Evolutionary conservation across 92 coral and sea anemone species (phyloP), one percentile per base, ranked within the genome.

Genomic region (Epizoanthus illoricatus): DNA sequence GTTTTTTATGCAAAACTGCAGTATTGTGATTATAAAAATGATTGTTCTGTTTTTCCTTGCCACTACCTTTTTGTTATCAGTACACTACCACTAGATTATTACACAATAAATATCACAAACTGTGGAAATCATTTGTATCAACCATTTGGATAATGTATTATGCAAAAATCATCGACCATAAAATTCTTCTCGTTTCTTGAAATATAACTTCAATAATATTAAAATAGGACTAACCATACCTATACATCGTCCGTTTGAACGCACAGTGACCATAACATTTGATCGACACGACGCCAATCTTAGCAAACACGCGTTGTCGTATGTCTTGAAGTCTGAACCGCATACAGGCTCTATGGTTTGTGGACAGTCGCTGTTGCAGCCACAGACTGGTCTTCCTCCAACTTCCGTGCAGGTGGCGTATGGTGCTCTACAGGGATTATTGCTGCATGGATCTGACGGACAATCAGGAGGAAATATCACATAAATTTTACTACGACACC

Each of bases 261-360:
- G 56, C 17, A 78, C 60, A 19, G 59, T 63, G 20, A 78, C 65
- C 60, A 47, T 45, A 8, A 17, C 61, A 40, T 62, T 64, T 5
- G 70, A 42, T 45, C 45, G 54, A 40, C 82, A 78, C 24, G 82
- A 66, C 4, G 16, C 20, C 4, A 42, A 28, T 63, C 71, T 45
- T 66, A 78, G 20, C 49, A 11, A 43, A 55, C 82, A 78, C 21
- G 64, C 82, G 70, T 78, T 78, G 71, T 62, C 60, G 17, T 78
- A 78, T 5, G 82, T 78, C 47, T 43, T 78, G 49, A 69, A 69
- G 16, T 78, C 82, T 52, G 82, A 78, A n/a, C 82, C 82, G 41
- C 82, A 78, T 11, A 78, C 82, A 6, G 4, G 7, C 4, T 5
- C 4, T 45, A 62, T 58, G 4, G 2, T 13, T 62, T 20, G 60